Evolutionary conservation across 2,113 vertebrate species (phyloP).

Genomic region (Picathartes gymnocephalus): DNA sequence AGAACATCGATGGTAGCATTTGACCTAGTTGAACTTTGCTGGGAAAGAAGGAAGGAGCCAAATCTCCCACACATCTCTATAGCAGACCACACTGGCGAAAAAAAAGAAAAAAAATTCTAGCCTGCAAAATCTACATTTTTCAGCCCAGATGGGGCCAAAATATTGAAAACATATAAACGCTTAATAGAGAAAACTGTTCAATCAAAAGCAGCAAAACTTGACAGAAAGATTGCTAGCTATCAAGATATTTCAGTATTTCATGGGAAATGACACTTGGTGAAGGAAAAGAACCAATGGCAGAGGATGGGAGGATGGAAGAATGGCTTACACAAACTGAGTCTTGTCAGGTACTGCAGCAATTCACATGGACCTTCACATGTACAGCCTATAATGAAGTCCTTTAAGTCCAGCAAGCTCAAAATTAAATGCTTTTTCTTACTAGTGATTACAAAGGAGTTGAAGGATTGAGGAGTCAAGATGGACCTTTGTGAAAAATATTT

Average conservation of each 20-base stretch:
- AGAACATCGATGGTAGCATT: background rate
- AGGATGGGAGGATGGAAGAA: background rate
- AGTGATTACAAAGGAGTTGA: background rate
- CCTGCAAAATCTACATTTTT: background rate
- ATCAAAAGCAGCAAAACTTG: background rate
- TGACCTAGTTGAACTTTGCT: background rate
- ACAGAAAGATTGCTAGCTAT: background rate
- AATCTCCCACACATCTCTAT: background rate
- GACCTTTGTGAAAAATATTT: background rate
- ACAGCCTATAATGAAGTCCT: background rate
- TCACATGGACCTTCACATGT: background rate
- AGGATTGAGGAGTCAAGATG: background rate
- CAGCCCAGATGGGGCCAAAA: background rate
- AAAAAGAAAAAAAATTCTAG: background rate
- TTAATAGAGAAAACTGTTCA: background rate
- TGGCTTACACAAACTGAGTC: accelerated
- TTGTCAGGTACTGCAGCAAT: background rate
- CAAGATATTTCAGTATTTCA: background rate
- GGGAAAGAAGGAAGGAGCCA: background rate
- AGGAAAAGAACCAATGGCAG: background rate
- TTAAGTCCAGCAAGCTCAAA: background rate
- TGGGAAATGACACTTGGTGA: background rate
- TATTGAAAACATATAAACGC: background rate
- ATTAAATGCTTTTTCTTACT: background rate
- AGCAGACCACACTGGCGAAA: background rate